Base-by-base conservation (phyloP, 1,140 invertebrate species). In the Galleria mellonella region DNA sequence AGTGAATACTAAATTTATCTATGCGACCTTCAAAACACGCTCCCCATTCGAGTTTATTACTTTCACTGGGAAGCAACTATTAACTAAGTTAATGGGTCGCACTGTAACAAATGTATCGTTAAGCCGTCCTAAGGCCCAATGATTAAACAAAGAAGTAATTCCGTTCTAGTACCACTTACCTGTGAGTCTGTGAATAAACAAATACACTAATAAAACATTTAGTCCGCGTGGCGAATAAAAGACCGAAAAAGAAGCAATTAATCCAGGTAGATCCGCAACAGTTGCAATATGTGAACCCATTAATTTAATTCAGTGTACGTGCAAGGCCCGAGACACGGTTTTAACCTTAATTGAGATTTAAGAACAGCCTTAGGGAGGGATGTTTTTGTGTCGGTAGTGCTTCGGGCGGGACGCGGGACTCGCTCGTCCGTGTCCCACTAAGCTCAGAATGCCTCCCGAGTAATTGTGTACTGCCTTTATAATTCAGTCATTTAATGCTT, bases 311-410 rank as follows among this genome's bases (percentile, higher is more conserved):
- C 73, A 71, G 73, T 69, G 68, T 79, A 83, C 74, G 74, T 79
- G 71, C 60, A 53, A 56, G 66, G 60, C 55, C 58, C 69, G 60
- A 72, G 77, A 79, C 73, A 75, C 62, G 71, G 75, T 77, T 81
- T 79, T 72, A 73, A 75, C 78, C 77, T 70, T 83, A 85, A 85
- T 85, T 82, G 77, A 78, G 78, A 85, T 83, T 85, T 83, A 85
- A 85, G 78, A 83, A 85, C 58, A 50, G 57, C 57, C 56, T 50
- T 23, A 23, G 65, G 69, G 53, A 39, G 57, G 66, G 69, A 53
- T 51, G 62, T 66, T 70, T 72, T 73, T 74, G 71, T 66, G 65
- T 72, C 67, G 17, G 17, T 50, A 47, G 39, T 32, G 57, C 52
- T 48, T 32, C 33, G 31, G 41, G 41, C 29, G 44, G 10, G 23